These are phyloP conservation scores for Periparus ater DNA, from an alignment of 2,797 vertebrate species.

Conservation along the genomic window DNA sequence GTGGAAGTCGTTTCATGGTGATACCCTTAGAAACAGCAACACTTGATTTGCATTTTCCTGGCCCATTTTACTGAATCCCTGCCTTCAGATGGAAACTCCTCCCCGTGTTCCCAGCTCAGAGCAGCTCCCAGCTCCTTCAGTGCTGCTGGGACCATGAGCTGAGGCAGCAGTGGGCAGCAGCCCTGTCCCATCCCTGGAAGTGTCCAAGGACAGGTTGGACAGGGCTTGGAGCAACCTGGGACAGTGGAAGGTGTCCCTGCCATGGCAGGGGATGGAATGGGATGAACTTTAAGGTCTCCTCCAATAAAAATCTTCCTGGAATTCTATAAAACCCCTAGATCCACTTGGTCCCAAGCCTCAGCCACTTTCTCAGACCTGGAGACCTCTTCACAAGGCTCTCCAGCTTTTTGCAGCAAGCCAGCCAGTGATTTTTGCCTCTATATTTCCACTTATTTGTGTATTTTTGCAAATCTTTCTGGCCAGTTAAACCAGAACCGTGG, in stretches of 20 bases:
- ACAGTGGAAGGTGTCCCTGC: neutral
- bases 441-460: neutral
- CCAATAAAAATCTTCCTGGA: neutral
- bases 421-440: neutral
- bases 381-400: neutral
- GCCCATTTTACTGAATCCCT: neutral
- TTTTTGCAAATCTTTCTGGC: conserved; percentile 44
- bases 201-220: accelerated
- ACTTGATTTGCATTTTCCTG: neutral
- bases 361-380: neutral
- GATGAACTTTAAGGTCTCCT: neutral
- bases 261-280: neutral
- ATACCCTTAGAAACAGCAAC: neutral
- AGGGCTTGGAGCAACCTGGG: neutral
- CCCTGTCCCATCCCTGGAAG: neutral
- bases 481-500: conserved; percentile 38
- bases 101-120: neutral
- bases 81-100: neutral
- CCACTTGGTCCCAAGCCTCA: neutral
- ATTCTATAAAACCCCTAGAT: neutral
- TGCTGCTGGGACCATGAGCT: accelerated
- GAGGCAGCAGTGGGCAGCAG: neutral
- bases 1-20: accelerated
- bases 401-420: neutral
- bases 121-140: neutral